phyloP scores from a whole-genome alignment of 2,888 invertebrate genomes.

The Drosophila differens region DNA sequence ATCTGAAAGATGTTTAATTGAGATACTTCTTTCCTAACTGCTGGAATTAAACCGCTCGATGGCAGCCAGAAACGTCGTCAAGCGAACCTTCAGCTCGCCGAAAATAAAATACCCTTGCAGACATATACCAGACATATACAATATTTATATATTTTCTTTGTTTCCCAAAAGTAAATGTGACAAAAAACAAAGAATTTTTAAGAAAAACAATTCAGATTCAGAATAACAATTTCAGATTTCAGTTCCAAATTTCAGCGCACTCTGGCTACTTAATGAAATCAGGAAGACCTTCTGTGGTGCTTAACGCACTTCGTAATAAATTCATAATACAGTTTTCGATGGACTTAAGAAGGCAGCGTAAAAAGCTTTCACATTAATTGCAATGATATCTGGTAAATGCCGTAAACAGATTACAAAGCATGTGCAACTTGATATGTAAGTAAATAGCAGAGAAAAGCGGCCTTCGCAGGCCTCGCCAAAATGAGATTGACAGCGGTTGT shows the following conservation, averaged over 20 bases:
- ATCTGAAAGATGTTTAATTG: slow-evolving; percentile 57
- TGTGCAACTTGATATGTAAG: slow-evolving; percentile 35
- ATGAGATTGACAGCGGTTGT: slow-evolving; percentile 71
- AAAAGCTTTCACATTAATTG: slow-evolving; percentile 82
- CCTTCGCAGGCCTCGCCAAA: slow-evolving; percentile 40
- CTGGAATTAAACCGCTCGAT: slow-evolving; percentile 16
- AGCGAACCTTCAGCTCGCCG: neutral
- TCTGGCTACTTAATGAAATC: neutral
- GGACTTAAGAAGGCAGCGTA: slow-evolving; percentile 22
- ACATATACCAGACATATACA: neutral
- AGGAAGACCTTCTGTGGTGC: neutral
- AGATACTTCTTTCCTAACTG: slow-evolving; percentile 46
- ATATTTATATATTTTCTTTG: neutral
- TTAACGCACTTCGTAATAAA: slow-evolving; percentile 9
- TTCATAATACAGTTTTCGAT: slow-evolving; percentile 8
- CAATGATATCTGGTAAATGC: slow-evolving; percentile 64
- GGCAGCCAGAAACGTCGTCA: neutral
- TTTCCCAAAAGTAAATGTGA: neutral
- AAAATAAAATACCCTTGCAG: slow-evolving; percentile 1
- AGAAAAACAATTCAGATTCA: too few relatives aligned
- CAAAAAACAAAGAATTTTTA: neutral
- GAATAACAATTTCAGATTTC: neutral
- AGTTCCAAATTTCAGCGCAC: neutral
- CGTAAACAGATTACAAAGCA: slow-evolving; percentile 59
- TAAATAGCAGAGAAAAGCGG: slow-evolving; percentile 17